Evolutionary conservation across 2,888 invertebrate species (phyloP).

Genomic region (Hydriomena furcata): DNA sequence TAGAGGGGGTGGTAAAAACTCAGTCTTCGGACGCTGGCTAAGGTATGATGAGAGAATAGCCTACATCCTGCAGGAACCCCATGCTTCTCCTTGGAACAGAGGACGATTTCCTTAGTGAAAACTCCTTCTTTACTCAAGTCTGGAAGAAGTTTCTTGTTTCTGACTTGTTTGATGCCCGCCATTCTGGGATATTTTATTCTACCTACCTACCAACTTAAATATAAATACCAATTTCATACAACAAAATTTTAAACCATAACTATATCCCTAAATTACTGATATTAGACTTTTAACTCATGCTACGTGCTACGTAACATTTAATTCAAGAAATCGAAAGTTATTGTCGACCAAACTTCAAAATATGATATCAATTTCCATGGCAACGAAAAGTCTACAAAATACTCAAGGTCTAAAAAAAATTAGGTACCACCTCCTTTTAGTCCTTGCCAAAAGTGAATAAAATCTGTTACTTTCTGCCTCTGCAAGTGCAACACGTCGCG

Average conservation of each 20-base stretch:
- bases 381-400: background rate
- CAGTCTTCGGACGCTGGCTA: constrained; percentile 80
- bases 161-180: constrained; percentile 61
- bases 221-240: constrained; percentile 6
- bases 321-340: background rate
- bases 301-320: constrained; percentile 3
- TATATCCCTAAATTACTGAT: constrained; percentile 23
- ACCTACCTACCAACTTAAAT: background rate
- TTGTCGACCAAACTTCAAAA: background rate
- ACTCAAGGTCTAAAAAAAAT: background rate
- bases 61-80: constrained; percentile 71
- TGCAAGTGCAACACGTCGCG: too few species aligned
- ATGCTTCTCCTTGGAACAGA: constrained; percentile 68
- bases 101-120: constrained; percentile 63
- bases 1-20: constrained; percentile 70
- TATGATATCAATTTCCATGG: constrained; percentile 1
- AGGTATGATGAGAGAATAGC: constrained; percentile 84
- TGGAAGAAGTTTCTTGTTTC: constrained; percentile 73
- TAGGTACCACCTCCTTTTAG: too few species aligned
- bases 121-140: constrained; percentile 71
- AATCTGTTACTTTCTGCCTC: too few species aligned
- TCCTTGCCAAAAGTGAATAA: too few species aligned
- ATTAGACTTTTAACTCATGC: constrained; percentile 14
- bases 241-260: constrained; percentile 28
- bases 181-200: constrained; percentile 38